Conservation (phyloP, 2,797 vertebrate species). For the Chlorospingus semifuscus region DNA sequence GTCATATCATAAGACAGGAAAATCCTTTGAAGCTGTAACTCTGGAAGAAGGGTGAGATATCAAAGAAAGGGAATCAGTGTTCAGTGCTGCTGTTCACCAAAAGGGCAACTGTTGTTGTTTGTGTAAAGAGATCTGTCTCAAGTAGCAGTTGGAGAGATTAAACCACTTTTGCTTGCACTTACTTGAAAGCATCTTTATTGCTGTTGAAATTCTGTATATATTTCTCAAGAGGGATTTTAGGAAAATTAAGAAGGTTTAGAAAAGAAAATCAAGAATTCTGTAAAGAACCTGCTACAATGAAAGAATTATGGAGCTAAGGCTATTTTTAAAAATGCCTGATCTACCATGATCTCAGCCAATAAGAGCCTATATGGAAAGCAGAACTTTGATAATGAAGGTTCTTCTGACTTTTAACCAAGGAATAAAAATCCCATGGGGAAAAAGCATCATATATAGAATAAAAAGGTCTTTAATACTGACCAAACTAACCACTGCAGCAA, state of each 20-base stretch:
- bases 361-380: background rate
- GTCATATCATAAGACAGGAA: background rate
- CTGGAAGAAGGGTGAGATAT: background rate
- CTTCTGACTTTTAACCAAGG: background rate
- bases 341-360: background rate
- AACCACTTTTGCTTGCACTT: background rate
- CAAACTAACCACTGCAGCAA: background rate
- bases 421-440: background rate
- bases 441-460: background rate
- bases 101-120: background rate
- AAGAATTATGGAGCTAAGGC: background rate
- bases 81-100: background rate
- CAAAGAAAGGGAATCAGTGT: background rate
- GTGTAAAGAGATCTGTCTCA: background rate
- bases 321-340: background rate
- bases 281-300: background rate
- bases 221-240: background rate
- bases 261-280: background rate
- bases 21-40: slow-evolving; percentile 18
- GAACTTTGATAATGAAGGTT: background rate
- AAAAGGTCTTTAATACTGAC: background rate
- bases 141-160: background rate
- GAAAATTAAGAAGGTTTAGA: background rate
- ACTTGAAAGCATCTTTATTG: background rate
- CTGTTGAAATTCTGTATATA: background rate